A percentile compares a stretch with the other conserved stretches of the same genome.
These are phyloP conservation scores for Phlogophora meticulosa DNA, from an alignment of 2,888 invertebrate genomes.

Conservation along the genomic window DNA sequence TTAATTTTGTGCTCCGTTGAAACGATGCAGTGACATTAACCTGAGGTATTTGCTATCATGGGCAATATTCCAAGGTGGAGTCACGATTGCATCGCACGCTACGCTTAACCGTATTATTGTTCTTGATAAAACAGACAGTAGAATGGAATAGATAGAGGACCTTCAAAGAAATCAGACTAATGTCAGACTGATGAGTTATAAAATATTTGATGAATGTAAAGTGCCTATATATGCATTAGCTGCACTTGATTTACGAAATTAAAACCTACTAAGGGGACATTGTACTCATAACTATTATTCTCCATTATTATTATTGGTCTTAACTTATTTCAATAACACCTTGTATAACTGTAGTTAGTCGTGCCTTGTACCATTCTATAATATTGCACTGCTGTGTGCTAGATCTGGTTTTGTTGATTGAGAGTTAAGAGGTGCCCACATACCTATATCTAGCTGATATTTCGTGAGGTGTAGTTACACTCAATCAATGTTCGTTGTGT, in stretches of 20 bases:
- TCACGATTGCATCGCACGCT: conserved; percentile 62
- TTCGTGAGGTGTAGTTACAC: background rate
- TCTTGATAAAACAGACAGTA: conserved; percentile 35
- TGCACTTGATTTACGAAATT: no score
- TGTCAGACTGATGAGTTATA: background rate
- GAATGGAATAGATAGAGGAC: conserved; percentile 3
- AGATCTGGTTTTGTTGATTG: background rate
- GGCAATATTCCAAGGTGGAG: conserved; percentile 80
- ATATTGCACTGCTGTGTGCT: background rate
- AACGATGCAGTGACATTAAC: conserved; percentile 72
- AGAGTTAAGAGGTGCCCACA: background rate
- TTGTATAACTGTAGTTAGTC: background rate
- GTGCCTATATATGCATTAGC: background rate
- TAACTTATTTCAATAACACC: no score
- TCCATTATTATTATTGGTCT: no score
- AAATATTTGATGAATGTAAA: conserved; percentile 3
- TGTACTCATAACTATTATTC: no score
- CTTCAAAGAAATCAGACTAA: conserved; percentile 6
- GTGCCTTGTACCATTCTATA: background rate
- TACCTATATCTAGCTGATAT: background rate
- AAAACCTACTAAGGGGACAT: no score
- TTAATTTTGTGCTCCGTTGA: conserved; percentile 67
- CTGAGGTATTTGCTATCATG: conserved; percentile 71
- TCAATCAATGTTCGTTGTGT: conserved; percentile 30
- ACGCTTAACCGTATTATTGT: conserved; percentile 55